Evolutionary conservation across 2,888 invertebrate species (phyloP), one percentile per base, ranked within the genome.

Genomic region (Axea sp.): DNA sequence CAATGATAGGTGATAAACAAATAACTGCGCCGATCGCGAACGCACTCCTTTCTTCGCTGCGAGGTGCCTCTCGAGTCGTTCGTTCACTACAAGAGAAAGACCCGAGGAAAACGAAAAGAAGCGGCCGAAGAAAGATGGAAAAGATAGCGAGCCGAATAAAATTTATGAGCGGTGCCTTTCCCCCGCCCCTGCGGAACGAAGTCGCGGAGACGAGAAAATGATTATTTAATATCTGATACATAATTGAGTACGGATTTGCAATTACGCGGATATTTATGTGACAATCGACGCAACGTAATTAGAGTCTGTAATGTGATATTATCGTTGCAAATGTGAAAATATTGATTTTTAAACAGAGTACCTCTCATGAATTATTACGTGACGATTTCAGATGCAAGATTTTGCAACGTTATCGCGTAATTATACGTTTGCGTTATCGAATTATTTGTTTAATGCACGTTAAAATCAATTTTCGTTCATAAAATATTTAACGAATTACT

Each of bases 1-100:
- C 76, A 73, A 73, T 71, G 39, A 59, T 62, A 72, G 68, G 72
- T 51, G 73, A 76, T 76, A 76, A 76, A 76, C 76, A 76, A 76
- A 76, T 73, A 76, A 76, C 65, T 64, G 60, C 26, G 53, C 64
- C 47, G 73, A 73, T 68, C 60, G 67, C 71, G 59, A 75, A 72
- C 75, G 76, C 73, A 71, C 69, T 72, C 76, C 75, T 76, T 75
- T 76, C 73, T 62, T 76, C 73, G 71, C 74, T 39, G 65, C 30
- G 65, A 71, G 72, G 26, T 53, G 49, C 53, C 57, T 45, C 45
- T 24, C 22, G 14, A 19, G 9, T 3, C 33, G 17, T 33, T 14
- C 22, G 41, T 24, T 24, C 53, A 26, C 9, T 5, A 8, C 30
- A 19, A 24, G 24, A 24, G 8, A 53, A 43, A 51, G 43, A 53